Evolutionary conservation across 2,113 vertebrate species (phyloP).

Genomic region (Psittacula cyanocephala): DNA sequence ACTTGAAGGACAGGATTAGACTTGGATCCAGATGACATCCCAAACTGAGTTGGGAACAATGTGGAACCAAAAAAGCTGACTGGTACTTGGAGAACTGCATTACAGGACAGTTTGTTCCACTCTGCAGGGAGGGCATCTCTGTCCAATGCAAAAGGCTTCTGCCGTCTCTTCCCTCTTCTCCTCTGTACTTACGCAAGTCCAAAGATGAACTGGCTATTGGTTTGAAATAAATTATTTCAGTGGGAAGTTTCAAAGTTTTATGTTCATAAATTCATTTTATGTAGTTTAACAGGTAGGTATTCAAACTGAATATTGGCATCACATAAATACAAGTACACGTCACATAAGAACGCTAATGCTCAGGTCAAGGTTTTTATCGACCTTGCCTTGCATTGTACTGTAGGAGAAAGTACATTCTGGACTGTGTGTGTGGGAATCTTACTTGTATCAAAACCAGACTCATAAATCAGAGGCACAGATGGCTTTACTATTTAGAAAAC

Average conservation of each 20-base stretch:
- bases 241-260: not conserved
- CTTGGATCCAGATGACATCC: not conserved
- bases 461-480: constrained; percentile 54
- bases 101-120: not conserved
- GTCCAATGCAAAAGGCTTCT: not conserved
- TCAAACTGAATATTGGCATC: not conserved
- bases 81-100: not conserved
- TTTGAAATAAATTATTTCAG: not conserved
- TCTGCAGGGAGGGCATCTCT: not conserved
- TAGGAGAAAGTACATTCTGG: constrained; percentile 4
- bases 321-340: not conserved
- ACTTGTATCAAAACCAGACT: constrained; percentile 43
- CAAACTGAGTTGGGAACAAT: not conserved
- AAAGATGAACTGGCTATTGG: not conserved
- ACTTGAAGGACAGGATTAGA: not conserved
- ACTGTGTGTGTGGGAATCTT: not conserved
- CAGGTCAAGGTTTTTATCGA: not conserved
- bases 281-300: not conserved
- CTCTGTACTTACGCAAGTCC: not conserved
- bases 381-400: not conserved
- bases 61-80: not conserved
- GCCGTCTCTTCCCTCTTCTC: not conserved
- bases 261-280: not conserved
- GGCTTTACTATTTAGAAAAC: constrained; percentile 47
- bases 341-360: not conserved